Conservation (phyloP, 2,888 invertebrate species). For the Cheiracanthium punctorium region DNA sequence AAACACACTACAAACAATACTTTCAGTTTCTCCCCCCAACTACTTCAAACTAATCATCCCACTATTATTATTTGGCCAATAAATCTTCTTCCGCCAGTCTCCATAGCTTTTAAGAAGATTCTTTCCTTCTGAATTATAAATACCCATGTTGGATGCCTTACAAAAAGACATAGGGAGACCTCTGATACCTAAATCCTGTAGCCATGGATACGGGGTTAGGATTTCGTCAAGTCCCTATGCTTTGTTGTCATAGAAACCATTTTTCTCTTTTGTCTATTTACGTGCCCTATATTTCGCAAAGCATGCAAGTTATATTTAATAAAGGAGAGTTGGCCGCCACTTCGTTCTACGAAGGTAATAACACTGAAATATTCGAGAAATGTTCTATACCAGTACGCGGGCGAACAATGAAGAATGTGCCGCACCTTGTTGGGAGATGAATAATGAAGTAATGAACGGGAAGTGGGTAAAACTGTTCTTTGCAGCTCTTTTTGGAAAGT, state of each 20-base stretch:
- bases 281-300: slow-evolving; percentile 2
- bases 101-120: not conserved
- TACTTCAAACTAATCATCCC: not conserved
- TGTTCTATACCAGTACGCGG: not conserved
- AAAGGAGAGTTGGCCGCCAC: slow-evolving; percentile 1
- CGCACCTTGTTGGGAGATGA: not conserved
- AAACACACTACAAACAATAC: no score
- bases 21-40: not conserved
- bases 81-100: not conserved
- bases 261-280: not conserved
- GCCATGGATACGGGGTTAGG: slow-evolving; percentile 6
- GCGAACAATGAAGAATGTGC: not conserved
- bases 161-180: slow-evolving; percentile 6
- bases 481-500: no score
- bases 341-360: not conserved
- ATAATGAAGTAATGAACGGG: not conserved
- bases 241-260: not conserved
- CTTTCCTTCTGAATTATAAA: not conserved
- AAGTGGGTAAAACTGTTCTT: not conserved
- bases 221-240: slow-evolving; percentile 1
- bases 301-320: slow-evolving; percentile 1
- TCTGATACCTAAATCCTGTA: slow-evolving; percentile 6
- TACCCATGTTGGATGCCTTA: not conserved
- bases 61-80: not conserved
- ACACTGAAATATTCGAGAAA: not conserved